Percentiles rank a stretch among this genome's conserved stretches.
phyloP scores from a whole-genome alignment of 2,797 vertebrate genomes.

The Enoplosus armatus region DNA sequence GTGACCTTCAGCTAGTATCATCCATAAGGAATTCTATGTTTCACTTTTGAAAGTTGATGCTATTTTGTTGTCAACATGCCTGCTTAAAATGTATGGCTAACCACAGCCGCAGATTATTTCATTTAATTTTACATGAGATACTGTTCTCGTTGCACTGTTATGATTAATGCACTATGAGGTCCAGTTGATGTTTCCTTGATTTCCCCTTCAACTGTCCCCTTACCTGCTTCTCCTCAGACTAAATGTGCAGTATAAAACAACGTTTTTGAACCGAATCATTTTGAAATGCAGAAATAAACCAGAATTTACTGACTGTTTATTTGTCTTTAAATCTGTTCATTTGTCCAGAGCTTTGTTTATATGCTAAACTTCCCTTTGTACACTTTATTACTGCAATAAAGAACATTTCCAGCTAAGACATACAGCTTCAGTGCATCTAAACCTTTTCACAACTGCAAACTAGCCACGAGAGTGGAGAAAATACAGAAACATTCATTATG shows the following conservation, averaged over 20 bases:
- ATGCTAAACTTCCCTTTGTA: slow-evolving; percentile 8
- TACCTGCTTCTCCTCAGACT: slow-evolving; percentile 43
- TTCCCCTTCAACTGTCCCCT: slow-evolving; percentile 24
- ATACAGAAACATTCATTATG: slow-evolving; percentile 63
- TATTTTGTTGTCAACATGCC: slow-evolving; percentile 48
- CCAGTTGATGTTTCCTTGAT: slow-evolving; percentile 37
- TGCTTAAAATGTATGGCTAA: slow-evolving; percentile 31
- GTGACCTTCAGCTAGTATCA: slow-evolving; percentile 40
- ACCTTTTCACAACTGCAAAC: slow-evolving; percentile 47
- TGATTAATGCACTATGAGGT: slow-evolving; percentile 44
- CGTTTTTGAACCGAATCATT: slow-evolving; percentile 44
- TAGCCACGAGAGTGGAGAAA: slow-evolving; percentile 44
- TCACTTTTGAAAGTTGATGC: slow-evolving; percentile 33
- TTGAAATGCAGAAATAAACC: slow-evolving; percentile 57
- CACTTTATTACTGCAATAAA: slow-evolving; percentile 31
- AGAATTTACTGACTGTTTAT: slow-evolving; percentile 42
- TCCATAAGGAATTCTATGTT: slow-evolving; percentile 18
- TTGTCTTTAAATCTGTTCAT: slow-evolving; percentile 43
- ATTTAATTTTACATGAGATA: slow-evolving; percentile 41
- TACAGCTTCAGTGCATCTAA: slow-evolving; percentile 27
- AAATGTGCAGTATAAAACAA: slow-evolving; percentile 41
- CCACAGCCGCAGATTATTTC: slow-evolving; percentile 24
- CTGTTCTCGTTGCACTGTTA: slow-evolving; percentile 36
- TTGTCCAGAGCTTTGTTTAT: slow-evolving; percentile 22
- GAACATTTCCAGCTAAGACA: slow-evolving; percentile 1